These are phyloP conservation scores for Eriocheir sinensis DNA, from an alignment of 1,140 invertebrate genomes.

Conservation along the genomic window DNA sequence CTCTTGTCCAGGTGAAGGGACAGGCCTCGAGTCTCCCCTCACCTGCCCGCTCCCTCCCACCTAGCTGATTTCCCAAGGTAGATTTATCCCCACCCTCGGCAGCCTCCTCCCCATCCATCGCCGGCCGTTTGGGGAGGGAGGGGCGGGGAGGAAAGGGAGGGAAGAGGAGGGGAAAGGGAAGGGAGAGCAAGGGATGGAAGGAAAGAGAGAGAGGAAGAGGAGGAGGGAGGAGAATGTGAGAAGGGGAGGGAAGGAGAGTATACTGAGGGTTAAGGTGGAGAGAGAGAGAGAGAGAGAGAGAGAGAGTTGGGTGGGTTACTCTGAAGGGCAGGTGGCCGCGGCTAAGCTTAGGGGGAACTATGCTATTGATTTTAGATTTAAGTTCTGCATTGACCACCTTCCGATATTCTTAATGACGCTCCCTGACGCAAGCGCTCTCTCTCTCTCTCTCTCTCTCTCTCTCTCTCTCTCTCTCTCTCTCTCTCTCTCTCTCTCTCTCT, in stretches of 20 bases:
- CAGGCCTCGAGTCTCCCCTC: conserved; percentile 2
- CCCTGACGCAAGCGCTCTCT: conserved; percentile 53
- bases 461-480: background rate
- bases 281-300: background rate
- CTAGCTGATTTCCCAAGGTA: conserved; percentile 43
- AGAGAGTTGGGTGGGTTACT: background rate
- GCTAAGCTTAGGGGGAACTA: conserved; percentile 44
- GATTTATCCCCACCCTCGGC: conserved; percentile 44
- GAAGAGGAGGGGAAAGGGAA: background rate
- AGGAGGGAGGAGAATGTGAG: background rate
- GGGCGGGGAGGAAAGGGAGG: background rate
- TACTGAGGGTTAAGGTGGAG: too few relatives aligned
- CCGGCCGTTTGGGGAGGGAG: background rate
- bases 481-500: conserved; percentile 32
- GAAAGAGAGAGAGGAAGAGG: conserved; percentile 25
- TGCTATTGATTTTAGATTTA: conserved; percentile 73
- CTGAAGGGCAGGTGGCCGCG: conserved; percentile 45
- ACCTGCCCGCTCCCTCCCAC: conserved; percentile 32
- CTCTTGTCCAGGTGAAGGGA: background rate
- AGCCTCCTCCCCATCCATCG: conserved; percentile 33
- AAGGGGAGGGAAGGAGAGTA: background rate
- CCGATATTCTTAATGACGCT: conserved; percentile 65
- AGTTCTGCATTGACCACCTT: conserved; percentile 59
- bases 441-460: background rate
- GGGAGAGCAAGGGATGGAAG: background rate